Evolutionary conservation across 2,888 invertebrate species (phyloP), one percentile per base, ranked within the genome.

Genomic region (Cremastobaeus sp.): DNA sequence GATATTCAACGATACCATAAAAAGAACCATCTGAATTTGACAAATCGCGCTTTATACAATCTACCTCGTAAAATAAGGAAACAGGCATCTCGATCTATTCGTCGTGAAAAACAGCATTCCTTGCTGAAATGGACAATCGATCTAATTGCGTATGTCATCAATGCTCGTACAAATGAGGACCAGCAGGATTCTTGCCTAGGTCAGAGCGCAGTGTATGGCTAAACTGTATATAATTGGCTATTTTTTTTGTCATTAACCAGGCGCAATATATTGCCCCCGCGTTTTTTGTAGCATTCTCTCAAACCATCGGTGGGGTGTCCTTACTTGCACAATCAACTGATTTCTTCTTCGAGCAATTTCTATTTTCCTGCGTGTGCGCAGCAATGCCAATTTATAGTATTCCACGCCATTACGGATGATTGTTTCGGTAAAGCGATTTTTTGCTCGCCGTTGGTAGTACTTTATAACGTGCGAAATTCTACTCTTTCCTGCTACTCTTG

Each of bases 301-400:
- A 75, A 78, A 77, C 74, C 79, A 83, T 84, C 83, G 80, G 79
- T 79, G 83, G 83, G 85, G 85, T 84, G 85, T 84, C 83, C 77
- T 80, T 79, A 79, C 84, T 86, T 86, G 82, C 84, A 84, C 83
- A 86, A 86, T 84, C 76, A 78, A 78, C 80, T 81, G 80, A 84
- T 85, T 84, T 81, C 82, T 80, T 82, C 79, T 78, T 71, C 52
- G 66, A 74, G 78, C 81, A 76, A 82, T 85, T 84, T 85, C 85
- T 83, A 84, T 85, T 85, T 84, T 83, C 82, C 81, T 77, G 79
- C 77, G 64, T 76, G 37, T 17, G 9, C 34, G 30, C 34, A 18
- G 39, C 78, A 80, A 83, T 83, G 84, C 84, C 86, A 86, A 86
- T 86, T 86, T 86, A 86, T 86, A 86, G 85, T 85, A 85, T 84